Evolutionary conservation across 2,113 vertebrate species (phyloP).

Genomic region (Dasyornis broadbenti): DNA sequence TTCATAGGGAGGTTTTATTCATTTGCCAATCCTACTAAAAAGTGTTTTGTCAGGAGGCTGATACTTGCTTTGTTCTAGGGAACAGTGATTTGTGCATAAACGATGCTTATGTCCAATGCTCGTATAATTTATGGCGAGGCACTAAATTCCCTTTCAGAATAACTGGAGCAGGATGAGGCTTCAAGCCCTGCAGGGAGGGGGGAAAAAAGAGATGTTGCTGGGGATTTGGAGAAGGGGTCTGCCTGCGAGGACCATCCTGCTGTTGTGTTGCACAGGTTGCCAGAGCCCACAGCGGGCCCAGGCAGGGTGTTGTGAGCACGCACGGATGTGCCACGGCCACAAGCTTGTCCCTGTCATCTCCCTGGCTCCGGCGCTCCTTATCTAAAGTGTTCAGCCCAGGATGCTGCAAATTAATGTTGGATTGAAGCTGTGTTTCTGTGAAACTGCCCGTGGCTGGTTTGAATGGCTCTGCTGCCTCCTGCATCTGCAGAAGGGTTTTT

Average conservation of each 20-base stretch:
- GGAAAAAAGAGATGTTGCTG: neutral
- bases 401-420: constrained; percentile 68
- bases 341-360: constrained; percentile 35
- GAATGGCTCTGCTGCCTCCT: neutral
- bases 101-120: constrained; percentile 33
- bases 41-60: constrained; percentile 60
- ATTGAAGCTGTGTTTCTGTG: constrained; percentile 34
- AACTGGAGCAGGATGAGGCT: constrained; percentile 9
- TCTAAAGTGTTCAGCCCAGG: constrained; percentile 60
- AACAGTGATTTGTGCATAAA: constrained; percentile 51
- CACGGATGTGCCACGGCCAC: neutral
- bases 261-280: neutral
- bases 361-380: constrained; percentile 45
- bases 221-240: neutral
- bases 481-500: neutral
- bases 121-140: constrained; percentile 3
- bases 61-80: constrained; percentile 52
- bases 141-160: constrained; percentile 34
- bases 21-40: constrained; percentile 50
- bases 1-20: constrained; percentile 50
- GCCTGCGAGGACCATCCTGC: neutral
- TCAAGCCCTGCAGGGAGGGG: neutral
- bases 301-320: neutral
- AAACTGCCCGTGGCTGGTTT: constrained; percentile 47
- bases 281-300: neutral